phyloP scores from a whole-genome alignment of 2,113 vertebrate species.

The Ammodytes dubius region DNA sequence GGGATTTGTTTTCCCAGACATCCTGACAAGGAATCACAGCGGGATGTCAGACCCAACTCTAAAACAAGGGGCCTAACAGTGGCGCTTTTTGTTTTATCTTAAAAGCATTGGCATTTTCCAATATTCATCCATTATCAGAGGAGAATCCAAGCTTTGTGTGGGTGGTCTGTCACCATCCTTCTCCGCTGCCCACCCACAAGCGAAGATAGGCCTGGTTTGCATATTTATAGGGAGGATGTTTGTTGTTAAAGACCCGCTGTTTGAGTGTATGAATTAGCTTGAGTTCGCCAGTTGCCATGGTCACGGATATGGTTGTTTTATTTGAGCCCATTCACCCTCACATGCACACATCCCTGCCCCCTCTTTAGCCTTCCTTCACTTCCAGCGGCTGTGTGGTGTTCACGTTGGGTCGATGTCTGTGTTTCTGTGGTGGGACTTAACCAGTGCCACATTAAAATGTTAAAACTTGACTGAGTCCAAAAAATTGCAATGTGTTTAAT shows the following conservation, averaged over 20 bases:
- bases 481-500: not conserved
- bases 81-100: conserved; percentile 16
- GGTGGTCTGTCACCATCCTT: conserved; percentile 72
- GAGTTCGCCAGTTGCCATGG: conserved; percentile 77
- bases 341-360: conserved; percentile 36
- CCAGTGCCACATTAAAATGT: conserved; percentile 6
- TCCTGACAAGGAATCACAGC: conserved; percentile 53
- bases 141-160: conserved; percentile 57
- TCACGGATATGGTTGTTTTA: conserved; percentile 80
- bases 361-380: conserved; percentile 15
- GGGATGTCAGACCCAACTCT: conserved; percentile 24
- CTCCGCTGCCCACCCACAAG: conserved; percentile 63
- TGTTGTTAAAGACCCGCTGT: conserved; percentile 79
- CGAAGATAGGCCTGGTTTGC: conserved; percentile 73
- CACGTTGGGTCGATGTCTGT: conserved; percentile 3
- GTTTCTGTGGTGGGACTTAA: conserved; percentile 30
- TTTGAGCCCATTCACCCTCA: conserved; percentile 62
- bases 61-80: conserved; percentile 14
- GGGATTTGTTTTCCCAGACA: conserved; percentile 60
- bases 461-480: not conserved
- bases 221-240: conserved; percentile 83
- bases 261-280: conserved; percentile 79
- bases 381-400: conserved; percentile 32
- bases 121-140: conserved; percentile 48
- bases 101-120: conserved; percentile 13